Evolutionary conservation across 2,113 vertebrate genomes (phyloP), one percentile per base, ranked within the genome.

Genomic region (Lichenostomus cassidix): DNA sequence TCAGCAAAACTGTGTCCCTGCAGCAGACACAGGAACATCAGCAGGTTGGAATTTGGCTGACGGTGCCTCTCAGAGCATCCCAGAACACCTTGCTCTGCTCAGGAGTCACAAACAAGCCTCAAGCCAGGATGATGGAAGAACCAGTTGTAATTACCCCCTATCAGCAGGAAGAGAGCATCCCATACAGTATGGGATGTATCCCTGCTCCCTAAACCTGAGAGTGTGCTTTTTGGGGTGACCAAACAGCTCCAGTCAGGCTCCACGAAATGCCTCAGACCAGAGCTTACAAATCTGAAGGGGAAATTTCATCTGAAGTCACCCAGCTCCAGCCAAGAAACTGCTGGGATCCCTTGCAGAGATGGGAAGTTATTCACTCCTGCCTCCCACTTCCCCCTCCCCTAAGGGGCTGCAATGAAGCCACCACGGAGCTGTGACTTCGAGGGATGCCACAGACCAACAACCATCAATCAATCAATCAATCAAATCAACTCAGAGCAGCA

Each of bases 141-240:
- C 44, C 35, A 42, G 56, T 11, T 12, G n/a, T 53, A 67, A 39
- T 67, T 63, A 55, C 5, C 27, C 11, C 1, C 23, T 2, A 15
- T 46, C 55, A 77, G 84, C 80, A 15, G 42, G 31, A 52, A 71
- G 44, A 33, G 33, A 68, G 35, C 33, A 37, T 37, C 37, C 37
- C 37, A 37, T 37, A 37, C 42, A n/a, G 37, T 1, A 27, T 0
- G 2, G 10, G 18, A 25, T 5, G 1, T 44, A 11, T 1, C 15
- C 25, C 37, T 29, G 1, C 1, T 39, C 33, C 77, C 42, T 19
- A 7, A 19, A 52, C 5, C 15, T 7, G 7, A 52, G 21, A 33
- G 10, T 8, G 0, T n/a, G 41, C 39, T 20, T 56, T 58, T 47
- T 9, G 19, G 28, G 75, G 25, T 15, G 70, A 79, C n/a, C 44